Percentiles rank a stretch among this genome's conserved stretches.
These are phyloP conservation scores for Lissonota sp. DNA, from an alignment of 2,888 invertebrate species.

Conservation along the genomic window DNA sequence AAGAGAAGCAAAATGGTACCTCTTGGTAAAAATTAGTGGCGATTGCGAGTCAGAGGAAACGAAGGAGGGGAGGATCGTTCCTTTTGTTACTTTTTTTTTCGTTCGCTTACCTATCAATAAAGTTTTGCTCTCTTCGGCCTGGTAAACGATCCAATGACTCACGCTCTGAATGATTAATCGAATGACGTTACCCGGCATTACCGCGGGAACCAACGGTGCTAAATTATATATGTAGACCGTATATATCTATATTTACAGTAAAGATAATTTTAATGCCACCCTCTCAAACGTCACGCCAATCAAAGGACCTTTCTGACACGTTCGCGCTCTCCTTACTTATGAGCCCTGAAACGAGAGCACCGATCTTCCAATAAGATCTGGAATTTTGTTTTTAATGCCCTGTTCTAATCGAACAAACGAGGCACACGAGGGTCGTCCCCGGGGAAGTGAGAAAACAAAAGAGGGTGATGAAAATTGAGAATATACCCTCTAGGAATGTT, in stretches of 20 bases:
- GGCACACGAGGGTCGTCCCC: background rate
- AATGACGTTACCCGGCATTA: conserved; percentile 67
- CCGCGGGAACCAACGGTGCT: conserved; percentile 58
- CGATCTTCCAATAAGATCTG: conserved; percentile 25
- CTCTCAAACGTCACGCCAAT: conserved; percentile 63
- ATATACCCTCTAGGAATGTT: conserved; percentile 28
- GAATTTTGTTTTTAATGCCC: conserved; percentile 9
- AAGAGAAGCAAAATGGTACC: conserved; percentile 28
- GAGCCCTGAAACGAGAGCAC: conserved; percentile 13
- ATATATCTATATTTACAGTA: conserved; percentile 18
- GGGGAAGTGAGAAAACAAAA: background rate
- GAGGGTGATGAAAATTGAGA: conserved; percentile 35
- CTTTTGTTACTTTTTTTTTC: conserved; percentile 32
- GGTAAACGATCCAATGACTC: conserved; percentile 76
- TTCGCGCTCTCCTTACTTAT: background rate
- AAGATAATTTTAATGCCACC: conserved; percentile 62
- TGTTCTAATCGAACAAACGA: background rate
- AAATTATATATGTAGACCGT: conserved; percentile 18
- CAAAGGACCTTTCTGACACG: conserved; percentile 33
- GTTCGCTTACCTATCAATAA: conserved; percentile 65
- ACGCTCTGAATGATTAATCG: conserved; percentile 78
- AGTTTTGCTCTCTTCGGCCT: conserved; percentile 57
- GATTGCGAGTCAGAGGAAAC: too few relatives aligned
- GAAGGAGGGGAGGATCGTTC: background rate
- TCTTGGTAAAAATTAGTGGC: background rate